Evolutionary conservation across 2,113 vertebrate species (phyloP).

Genomic region (Marmota flaviventris): DNA sequence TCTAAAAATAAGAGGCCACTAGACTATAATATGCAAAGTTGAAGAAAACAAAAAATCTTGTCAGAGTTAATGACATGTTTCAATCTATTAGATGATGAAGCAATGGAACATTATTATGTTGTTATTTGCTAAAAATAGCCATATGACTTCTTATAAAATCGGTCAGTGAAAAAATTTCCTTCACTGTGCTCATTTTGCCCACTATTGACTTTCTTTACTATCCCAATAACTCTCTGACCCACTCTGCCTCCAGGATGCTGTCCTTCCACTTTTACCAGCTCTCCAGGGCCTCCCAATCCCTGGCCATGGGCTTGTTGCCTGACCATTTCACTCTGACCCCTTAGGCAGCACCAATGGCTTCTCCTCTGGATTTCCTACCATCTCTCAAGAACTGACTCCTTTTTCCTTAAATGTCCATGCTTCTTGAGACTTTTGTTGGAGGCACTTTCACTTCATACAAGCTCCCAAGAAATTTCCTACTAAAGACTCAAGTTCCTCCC

Average conservation of each 20-base stretch:
- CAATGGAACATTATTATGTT: not conserved
- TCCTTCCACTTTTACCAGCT: not conserved
- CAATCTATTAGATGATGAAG: not conserved
- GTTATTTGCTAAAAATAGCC: not conserved
- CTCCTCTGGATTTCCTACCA: not conserved
- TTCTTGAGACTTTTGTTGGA: not conserved
- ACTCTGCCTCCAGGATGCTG: not conserved
- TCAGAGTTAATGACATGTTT: not conserved
- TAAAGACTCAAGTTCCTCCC: not conserved
- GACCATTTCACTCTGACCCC: not conserved
- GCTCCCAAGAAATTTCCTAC: constrained; percentile 7
- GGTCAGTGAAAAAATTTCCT: not conserved
- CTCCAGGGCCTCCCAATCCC: not conserved
- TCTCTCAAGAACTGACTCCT: not conserved
- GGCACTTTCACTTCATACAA: not conserved
- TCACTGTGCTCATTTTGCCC: not conserved
- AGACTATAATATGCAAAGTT: not conserved
- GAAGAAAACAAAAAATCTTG: constrained; percentile 45
- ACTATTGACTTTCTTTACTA: not conserved
- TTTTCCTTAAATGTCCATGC: not conserved
- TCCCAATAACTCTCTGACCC: not conserved
- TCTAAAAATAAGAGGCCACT: constrained; percentile 7
- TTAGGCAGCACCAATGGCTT: not conserved
- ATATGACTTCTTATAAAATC: not conserved
- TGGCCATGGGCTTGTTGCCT: not conserved